Evolutionary conservation across 2,113 vertebrate species (phyloP), one percentile per base, ranked within the genome.

Genomic region (Hucho hucho): DNA sequence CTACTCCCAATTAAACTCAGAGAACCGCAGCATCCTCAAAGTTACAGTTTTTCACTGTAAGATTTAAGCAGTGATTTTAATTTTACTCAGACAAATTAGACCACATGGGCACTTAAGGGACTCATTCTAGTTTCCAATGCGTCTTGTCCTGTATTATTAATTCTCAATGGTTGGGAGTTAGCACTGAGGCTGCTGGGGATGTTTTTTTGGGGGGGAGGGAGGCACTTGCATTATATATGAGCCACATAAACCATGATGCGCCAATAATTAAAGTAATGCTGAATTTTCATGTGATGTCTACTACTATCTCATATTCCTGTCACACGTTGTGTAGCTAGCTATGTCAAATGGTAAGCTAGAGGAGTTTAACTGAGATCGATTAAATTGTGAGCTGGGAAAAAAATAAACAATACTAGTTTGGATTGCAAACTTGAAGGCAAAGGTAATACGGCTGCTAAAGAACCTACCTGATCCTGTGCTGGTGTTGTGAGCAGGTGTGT

Each of bases 61-160:
- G 49, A 53, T 53, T 53, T 53, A 43, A 43, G 37, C 75, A 29
- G 78, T 64, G 4, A 25, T 25, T 25, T 64, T 0, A 26, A 43
- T 43, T 43, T 43, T 64, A 25, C 24, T 25, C 61, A 12, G 13
- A 25, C 22, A 24, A 25, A 64, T 64, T 67, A 79, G 68, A 68
- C 76, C 61, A 26, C 20, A 22, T 64, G 74, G 47, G 53, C 61
- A 78, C 63, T 64, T 47, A 81, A 65, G 83, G 78, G 81, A 69
- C 78, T 56, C 47, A 25, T 83, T 81, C 80, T 64, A 58, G 73
- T 80, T 79, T 78, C 37, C 37, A 72, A 66, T 61, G 59, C 46
- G 69, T 4, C 32, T 64, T 37, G 75, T 64, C 81, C 59, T 70
- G 76, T 74, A 64, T 72, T 53, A 80, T 89, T 65, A 89, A 88